These are phyloP conservation scores for Psittacula derbiana DNA, from an alignment of 2,797 vertebrate species.

Conservation along the genomic window DNA sequence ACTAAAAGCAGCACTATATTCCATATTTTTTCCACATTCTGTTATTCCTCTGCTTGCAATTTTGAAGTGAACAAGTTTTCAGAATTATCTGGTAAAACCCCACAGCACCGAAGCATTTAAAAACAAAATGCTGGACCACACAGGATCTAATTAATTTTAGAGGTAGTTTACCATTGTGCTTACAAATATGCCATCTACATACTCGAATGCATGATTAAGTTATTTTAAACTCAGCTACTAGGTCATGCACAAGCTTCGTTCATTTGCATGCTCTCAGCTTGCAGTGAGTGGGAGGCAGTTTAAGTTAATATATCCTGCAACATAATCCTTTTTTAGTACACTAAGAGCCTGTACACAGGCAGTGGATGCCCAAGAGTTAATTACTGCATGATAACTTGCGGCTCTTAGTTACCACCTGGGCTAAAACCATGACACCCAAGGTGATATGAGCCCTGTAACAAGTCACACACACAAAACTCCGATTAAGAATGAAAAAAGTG, in stretches of 20 bases:
- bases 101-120: not conserved
- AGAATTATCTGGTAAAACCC: not conserved
- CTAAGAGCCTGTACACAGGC: not conserved
- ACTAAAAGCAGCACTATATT: not conserved
- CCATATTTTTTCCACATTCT: not conserved
- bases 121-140: not conserved
- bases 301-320: not conserved
- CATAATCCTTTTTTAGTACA: not conserved
- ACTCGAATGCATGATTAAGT: not conserved
- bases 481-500: not conserved
- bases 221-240: not conserved
- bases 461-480: not conserved
- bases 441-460: fast-evolving
- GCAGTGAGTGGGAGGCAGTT: not conserved
- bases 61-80: not conserved
- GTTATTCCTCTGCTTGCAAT: not conserved
- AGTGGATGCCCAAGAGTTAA: not conserved
- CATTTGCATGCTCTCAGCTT: not conserved
- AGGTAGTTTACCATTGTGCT: not conserved
- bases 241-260: not conserved
- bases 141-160: not conserved
- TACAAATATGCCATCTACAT: not conserved
- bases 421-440: not conserved
- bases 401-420: not conserved
- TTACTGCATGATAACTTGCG: not conserved